phyloP scores from a whole-genome alignment of 2,113 vertebrate species.

The Anoura caudifer region DNA sequence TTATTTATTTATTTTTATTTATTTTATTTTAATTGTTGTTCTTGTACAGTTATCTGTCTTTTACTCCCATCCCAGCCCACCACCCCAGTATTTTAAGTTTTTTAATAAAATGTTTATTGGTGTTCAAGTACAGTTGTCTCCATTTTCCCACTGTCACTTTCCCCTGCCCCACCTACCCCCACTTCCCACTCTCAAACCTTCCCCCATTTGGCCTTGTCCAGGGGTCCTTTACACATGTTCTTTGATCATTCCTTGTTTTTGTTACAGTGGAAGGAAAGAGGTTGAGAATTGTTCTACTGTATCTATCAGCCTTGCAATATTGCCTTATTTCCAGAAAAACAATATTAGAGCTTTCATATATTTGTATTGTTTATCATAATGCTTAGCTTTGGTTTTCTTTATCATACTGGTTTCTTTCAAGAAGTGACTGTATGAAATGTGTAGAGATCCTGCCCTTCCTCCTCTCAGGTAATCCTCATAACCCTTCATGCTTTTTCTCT shows the following conservation, averaged over 20 bases:
- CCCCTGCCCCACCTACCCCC: too few species aligned
- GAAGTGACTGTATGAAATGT: background rate
- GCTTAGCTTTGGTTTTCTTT: background rate
- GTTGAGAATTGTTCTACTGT: background rate
- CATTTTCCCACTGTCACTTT: too few species aligned
- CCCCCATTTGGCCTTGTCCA: too few species aligned
- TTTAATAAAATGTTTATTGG: too few species aligned
- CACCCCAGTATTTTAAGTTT: too few species aligned
- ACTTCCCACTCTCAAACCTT: too few species aligned
- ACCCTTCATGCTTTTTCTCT: background rate
- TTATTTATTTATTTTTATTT: too few species aligned
- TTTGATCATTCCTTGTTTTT: background rate
- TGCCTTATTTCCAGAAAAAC: background rate
- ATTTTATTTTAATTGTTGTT: too few species aligned
- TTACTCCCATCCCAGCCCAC: too few species aligned
- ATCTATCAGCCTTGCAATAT: background rate
- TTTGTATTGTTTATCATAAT: background rate
- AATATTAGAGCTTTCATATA: background rate
- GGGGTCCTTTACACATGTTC: too few species aligned
- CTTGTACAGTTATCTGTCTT: too few species aligned
- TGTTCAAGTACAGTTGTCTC: too few species aligned
- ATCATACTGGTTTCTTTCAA: background rate
- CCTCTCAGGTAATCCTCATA: background rate
- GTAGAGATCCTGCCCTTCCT: background rate
- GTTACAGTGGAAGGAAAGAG: background rate